Conservation (phyloP, 2,888 invertebrate genomes). For the Heliconius cydno region DNA sequence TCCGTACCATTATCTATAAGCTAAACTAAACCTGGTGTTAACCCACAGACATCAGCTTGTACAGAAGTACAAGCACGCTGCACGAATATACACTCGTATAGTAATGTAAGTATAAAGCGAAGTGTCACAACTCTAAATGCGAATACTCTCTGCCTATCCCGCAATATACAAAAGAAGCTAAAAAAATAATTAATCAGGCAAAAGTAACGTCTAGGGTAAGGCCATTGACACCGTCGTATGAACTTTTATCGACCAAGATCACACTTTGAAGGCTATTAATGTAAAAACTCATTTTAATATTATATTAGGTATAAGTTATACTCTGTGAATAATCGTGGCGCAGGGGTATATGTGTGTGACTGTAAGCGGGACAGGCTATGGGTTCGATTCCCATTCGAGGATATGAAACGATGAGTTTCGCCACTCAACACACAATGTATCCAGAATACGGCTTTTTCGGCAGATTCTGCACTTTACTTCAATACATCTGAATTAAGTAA, state of each 20-base stretch:
- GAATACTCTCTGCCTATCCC: neutral
- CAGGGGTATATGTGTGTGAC: neutral
- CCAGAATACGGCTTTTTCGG: too few species aligned
- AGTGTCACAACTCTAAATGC: neutral
- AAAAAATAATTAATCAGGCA: neutral
- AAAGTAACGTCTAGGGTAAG: conserved; percentile 17
- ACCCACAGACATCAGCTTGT: too few species aligned
- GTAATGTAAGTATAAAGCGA: neutral
- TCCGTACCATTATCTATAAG: too few species aligned
- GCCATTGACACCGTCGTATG: conserved; percentile 17
- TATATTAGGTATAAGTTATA: neutral
- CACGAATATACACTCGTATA: too few species aligned
- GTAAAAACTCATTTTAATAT: conserved; percentile 20
- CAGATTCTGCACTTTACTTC: too few species aligned
- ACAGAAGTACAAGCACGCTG: too few species aligned
- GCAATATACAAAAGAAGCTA: neutral
- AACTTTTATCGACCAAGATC: conserved; percentile 27
- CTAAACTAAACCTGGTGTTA: neutral
- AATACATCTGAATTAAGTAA: too few species aligned
- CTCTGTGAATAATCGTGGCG: neutral
- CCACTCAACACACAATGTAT: neutral
- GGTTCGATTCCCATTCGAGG: neutral
- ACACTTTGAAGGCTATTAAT: conserved; percentile 4
- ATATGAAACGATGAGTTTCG: neutral
- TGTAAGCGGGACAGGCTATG: neutral